phyloP scores from a whole-genome alignment of 1,140 invertebrate species.

The Lasioglossum baleicum region DNA sequence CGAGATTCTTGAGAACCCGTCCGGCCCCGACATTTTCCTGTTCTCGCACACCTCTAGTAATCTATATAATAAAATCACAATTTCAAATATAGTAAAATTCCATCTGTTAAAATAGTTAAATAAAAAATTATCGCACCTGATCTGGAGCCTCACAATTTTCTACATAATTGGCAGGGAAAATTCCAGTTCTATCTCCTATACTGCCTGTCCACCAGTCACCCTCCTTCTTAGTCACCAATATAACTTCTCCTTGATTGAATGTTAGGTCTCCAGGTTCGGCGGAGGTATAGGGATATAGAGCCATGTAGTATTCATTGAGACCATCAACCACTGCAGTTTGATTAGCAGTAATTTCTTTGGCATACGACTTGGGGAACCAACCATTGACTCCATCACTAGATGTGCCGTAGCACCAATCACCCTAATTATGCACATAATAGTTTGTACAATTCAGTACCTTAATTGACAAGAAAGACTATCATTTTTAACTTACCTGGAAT shows the following conservation, averaged over 20 bases:
- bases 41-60: not conserved
- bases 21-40: too few species aligned
- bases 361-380: conserved; percentile 89
- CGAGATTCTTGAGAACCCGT: too few species aligned
- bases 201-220: conserved; percentile 99
- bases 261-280: conserved; percentile 93
- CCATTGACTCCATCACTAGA: conserved; percentile 78
- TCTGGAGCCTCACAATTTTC: conserved; percentile 81
- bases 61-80: conserved; percentile 3
- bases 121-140: conserved; percentile 67
- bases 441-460: not conserved
- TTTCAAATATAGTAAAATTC: not conserved
- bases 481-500: not conserved
- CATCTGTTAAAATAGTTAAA: not conserved
- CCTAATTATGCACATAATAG: conserved; percentile 69
- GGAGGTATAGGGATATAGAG: conserved; percentile 92
- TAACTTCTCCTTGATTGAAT: conserved; percentile 94
- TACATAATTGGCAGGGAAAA: conserved; percentile 98
- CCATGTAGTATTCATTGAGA: conserved; percentile 88
- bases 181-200: conserved; percentile 90
- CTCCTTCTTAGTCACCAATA: conserved; percentile 92
- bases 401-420: conserved; percentile 87
- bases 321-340: conserved; percentile 55
- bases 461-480: not conserved
- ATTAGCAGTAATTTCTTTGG: conserved; percentile 77